Conservation (phyloP, 2,797 vertebrate genomes). For the Rhinophrynus dorsalis region DNA sequence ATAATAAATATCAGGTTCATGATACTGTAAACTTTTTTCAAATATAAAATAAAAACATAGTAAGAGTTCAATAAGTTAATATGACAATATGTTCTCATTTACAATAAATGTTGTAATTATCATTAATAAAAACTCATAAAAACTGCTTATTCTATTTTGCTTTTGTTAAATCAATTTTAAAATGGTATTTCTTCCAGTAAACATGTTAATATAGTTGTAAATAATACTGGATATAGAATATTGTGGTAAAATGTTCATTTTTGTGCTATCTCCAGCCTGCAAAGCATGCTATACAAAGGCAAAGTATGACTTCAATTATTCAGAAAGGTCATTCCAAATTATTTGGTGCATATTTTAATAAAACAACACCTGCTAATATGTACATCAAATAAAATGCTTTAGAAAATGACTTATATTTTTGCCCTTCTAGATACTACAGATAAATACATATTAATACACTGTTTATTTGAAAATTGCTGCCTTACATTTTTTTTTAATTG, state of each 20-base stretch:
- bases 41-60: too few species aligned
- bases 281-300: slow-evolving; percentile 58
- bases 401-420: slow-evolving; percentile 26
- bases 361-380: slow-evolving; percentile 43
- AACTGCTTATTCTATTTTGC: slow-evolving; percentile 34
- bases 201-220: slow-evolving; percentile 54
- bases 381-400: slow-evolving; percentile 34
- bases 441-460: slow-evolving; percentile 30
- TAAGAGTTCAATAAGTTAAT: slow-evolving; percentile 29
- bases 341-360: slow-evolving; percentile 52
- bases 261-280: slow-evolving; percentile 42
- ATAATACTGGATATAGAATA: slow-evolving; percentile 38
- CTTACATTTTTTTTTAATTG: slow-evolving; percentile 19
- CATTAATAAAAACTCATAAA: background rate
- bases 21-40: too few species aligned
- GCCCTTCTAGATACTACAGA: slow-evolving; percentile 4
- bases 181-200: slow-evolving; percentile 56
- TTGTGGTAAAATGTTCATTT: slow-evolving; percentile 48
- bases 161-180: slow-evolving; percentile 36
- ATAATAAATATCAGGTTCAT: too few species aligned
- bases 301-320: slow-evolving; percentile 66
- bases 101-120: slow-evolving; percentile 33
- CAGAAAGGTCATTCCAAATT: slow-evolving; percentile 63
- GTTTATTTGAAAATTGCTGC: slow-evolving; percentile 12
- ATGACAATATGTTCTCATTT: slow-evolving; percentile 1